Evolutionary conservation across 2,797 vertebrate genomes (phyloP), one percentile per base, ranked within the genome.

Genomic region (Acipenser transmontanus): DNA sequence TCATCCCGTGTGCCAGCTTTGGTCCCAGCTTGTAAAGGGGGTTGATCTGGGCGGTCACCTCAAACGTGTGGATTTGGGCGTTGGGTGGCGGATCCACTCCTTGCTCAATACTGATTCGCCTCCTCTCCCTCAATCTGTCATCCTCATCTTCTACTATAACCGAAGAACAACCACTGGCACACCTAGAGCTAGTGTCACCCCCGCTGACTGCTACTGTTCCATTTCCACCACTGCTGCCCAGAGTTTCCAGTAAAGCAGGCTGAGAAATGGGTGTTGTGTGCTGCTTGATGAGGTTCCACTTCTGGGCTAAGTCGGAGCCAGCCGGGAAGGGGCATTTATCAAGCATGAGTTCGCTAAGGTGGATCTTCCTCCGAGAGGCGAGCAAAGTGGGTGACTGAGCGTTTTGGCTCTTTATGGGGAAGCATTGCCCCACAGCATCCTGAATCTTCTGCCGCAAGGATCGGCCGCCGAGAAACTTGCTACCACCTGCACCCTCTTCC

Each of bases 261-360:
- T 91, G 89, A 8, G 84, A 88, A 49, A 93, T 86, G 6, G 91
- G 91, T 11, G 88, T 91, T 0, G 92, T 93, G 85, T 93, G 92
- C 73, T 93, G 91, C 73, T 93, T 93, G 71, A 93, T 93, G 63
- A 93, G 85, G 81, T 91, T 82, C 92, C 92, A 93, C 65, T 93
- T 93, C 73, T 90, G 91, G 47, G 92, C 91, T 69, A 93, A 76
- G 68, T 93, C 91, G 0, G 92, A 91, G 62, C 87, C 92, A 0
- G 85, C 82, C 0, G 91, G 91, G 66, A 93, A 93, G 4, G 92
- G 92, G 72, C 92, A 93, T 68, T 89, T 84, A 34, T 93, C 92
- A 78, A 93, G 74, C 92, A 93, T 93, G 74, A 93, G 74, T 75
- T 93, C 92, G 62, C 89, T 91, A 13, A 93, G 82, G 74, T 92